phyloP scores from a whole-genome alignment of 2,888 invertebrate species.

The Iselma pallidipennis region DNA sequence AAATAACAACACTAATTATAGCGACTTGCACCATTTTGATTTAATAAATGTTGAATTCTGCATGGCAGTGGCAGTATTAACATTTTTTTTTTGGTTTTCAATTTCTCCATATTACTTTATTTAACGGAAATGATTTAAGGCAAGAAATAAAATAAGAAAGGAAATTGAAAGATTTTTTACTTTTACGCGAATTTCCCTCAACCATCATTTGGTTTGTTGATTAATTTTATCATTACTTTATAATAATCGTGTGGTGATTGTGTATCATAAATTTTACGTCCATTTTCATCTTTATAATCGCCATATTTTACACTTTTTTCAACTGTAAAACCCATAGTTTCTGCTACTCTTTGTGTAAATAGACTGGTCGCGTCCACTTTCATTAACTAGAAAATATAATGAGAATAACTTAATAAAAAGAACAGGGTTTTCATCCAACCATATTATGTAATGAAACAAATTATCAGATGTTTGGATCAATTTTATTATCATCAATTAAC shows the following conservation, averaged over 20 bases:
- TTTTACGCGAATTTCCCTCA: constrained; percentile 3
- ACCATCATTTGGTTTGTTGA: constrained; percentile 11
- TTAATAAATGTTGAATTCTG: constrained; percentile 52
- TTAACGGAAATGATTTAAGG: constrained; percentile 13
- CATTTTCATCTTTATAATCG: constrained; percentile 68
- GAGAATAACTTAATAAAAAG: background rate
- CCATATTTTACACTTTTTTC: constrained; percentile 69
- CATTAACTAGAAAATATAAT: constrained; percentile 63
- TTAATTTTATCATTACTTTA: constrained; percentile 63
- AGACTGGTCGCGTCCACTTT: constrained; percentile 83
- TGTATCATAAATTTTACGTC: constrained; percentile 64
- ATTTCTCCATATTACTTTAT: constrained; percentile 3
- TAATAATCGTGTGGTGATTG: constrained; percentile 73
- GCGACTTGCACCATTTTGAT: constrained; percentile 20
- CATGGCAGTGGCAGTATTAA: constrained; percentile 57
- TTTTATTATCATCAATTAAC: too few relatives aligned
- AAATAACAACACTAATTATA: constrained; percentile 7
- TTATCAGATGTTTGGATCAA: too few relatives aligned
- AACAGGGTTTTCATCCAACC: too few relatives aligned
- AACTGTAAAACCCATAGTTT: constrained; percentile 67
- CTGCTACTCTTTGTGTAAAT: constrained; percentile 76
- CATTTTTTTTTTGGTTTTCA: constrained; percentile 39
- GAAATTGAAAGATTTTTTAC: constrained; percentile 6
- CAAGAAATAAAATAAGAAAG: constrained; percentile 10
- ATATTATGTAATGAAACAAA: too few relatives aligned